Conservation (phyloP, 2,888 invertebrate genomes). For the Papilio elwesi region DNA sequence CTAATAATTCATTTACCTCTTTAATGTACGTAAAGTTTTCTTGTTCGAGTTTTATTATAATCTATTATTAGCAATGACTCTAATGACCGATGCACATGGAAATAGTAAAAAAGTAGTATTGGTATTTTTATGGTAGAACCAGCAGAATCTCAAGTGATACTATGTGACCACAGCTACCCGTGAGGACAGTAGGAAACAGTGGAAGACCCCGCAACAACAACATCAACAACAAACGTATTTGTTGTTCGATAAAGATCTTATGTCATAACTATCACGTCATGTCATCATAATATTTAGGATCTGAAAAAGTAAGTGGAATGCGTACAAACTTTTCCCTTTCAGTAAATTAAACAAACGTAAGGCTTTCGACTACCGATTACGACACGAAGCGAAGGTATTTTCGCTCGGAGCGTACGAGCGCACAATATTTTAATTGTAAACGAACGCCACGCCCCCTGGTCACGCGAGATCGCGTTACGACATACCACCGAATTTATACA, state of each 20-base stretch:
- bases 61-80: no score
- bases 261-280: no score
- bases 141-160: no score
- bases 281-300: neutral
- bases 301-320: neutral
- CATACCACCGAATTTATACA: conserved; percentile 51
- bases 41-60: neutral
- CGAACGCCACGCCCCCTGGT: conserved; percentile 72
- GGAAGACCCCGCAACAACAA: no score
- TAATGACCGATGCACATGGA: no score
- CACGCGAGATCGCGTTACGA: conserved; percentile 82
- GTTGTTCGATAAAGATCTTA: no score
- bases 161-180: no score
- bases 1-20: conserved; percentile 45
- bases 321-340: neutral
- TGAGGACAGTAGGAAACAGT: no score
- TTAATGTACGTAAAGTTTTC: neutral
- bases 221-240: no score
- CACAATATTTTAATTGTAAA: conserved; percentile 80
- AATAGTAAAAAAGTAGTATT: no score
- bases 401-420: conserved; percentile 48
- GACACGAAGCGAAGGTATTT: conserved; percentile 21
- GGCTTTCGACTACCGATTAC: conserved; percentile 52
- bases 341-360: conserved; percentile 45
- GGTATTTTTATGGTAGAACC: no score